Evolutionary conservation across 2,797 vertebrate species (phyloP).

Genomic region (Antrozous pallidus): DNA sequence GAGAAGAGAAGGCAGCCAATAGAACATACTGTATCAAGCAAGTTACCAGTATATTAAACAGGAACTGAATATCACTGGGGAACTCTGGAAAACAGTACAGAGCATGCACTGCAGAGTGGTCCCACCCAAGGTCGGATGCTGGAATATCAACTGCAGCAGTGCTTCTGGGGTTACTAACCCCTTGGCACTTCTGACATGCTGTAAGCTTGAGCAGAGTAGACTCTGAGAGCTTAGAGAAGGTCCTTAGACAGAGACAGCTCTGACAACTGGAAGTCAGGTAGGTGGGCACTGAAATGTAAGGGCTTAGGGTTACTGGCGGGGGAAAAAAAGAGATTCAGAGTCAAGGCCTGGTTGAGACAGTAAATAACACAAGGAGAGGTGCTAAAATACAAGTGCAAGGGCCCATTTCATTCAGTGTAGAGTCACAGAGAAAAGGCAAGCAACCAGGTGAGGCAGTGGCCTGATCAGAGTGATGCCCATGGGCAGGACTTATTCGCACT

Average conservation of each 20-base stretch:
- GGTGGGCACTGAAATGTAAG: background rate
- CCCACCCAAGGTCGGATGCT: background rate
- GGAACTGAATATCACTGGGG: background rate
- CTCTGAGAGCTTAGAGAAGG: background rate
- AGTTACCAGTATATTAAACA: background rate
- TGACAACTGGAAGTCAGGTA: background rate
- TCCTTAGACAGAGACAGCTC: background rate
- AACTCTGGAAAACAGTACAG: background rate
- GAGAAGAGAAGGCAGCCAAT: background rate
- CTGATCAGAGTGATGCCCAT: fast-evolving
- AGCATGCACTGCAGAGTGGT: background rate
- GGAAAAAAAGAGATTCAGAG: background rate
- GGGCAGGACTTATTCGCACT: background rate
- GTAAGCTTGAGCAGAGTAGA: background rate
- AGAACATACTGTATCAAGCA: background rate
- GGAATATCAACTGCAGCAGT: background rate
- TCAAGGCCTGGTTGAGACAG: background rate
- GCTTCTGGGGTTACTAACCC: background rate
- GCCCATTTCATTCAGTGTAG: background rate
- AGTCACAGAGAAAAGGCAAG: background rate
- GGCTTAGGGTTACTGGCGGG: background rate
- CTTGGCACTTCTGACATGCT: background rate
- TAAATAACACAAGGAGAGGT: background rate
- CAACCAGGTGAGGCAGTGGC: background rate
- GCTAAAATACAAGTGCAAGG: background rate